Evolutionary conservation across 2,888 invertebrate species (phyloP).

Genomic region (Sinelater perroti): DNA sequence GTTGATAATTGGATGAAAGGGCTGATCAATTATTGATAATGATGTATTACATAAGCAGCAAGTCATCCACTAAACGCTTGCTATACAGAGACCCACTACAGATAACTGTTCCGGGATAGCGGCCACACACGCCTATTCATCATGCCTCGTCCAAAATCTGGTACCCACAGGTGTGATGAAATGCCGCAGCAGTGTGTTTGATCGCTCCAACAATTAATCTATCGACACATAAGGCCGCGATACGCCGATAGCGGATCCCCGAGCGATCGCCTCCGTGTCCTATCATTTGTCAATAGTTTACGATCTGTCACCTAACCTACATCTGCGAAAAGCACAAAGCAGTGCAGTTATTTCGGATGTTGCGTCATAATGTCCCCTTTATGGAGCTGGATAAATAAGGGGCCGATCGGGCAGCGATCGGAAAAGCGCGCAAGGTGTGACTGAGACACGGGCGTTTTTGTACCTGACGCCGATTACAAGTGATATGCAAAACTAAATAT

Average conservation of each 20-base stretch:
- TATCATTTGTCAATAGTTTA: constrained; percentile 27
- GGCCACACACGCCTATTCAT: constrained; percentile 4
- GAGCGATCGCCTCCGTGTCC: constrained; percentile 9
- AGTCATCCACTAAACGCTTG: too few species aligned
- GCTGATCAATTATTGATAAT: too few species aligned
- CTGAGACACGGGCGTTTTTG: constrained; percentile 25
- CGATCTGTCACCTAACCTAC: constrained; percentile 20
- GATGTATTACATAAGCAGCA: too few species aligned
- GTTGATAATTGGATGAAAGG: too few species aligned
- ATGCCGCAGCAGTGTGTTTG: constrained; percentile 2
- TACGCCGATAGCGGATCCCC: constrained; percentile 17
- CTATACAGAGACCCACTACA: background rate
- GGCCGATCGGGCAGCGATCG: constrained; percentile 26
- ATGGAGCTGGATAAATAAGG: constrained; percentile 30
- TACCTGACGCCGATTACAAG: constrained; percentile 34
- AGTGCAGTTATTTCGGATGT: constrained; percentile 34
- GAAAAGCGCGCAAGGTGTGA: constrained; percentile 35
- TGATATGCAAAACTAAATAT: constrained; percentile 25
- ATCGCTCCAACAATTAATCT: constrained; percentile 25
- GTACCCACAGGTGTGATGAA: constrained; percentile 13
- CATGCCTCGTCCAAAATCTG: background rate
- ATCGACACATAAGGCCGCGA: constrained; percentile 13
- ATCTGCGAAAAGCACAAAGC: constrained; percentile 34
- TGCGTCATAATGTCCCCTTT: constrained; percentile 26
- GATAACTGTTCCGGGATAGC: constrained; percentile 1